A percentile compares a stretch with the other conserved stretches of the same genome.
Conservation (phyloP, 2,888 invertebrate genomes). For the Noctua pronuba region DNA sequence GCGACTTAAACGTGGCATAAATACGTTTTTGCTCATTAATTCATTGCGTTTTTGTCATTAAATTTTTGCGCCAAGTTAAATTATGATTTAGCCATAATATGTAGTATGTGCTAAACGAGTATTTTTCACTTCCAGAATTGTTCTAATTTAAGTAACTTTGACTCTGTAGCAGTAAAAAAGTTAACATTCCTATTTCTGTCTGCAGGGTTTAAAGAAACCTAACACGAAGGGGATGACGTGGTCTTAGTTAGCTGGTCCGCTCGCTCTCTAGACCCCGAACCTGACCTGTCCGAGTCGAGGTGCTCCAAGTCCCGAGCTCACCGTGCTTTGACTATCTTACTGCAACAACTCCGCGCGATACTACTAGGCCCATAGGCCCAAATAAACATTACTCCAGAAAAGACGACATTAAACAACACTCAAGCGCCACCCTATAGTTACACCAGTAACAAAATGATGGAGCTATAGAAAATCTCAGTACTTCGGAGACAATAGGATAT, state of each 20-base stretch:
- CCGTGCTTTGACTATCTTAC: no score
- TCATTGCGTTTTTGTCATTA: no score
- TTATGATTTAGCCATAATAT: not conserved
- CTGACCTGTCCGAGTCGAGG: no score
- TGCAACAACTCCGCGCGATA: no score
- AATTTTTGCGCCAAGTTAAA: no score
- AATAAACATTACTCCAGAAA: not conserved
- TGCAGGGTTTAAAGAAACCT: no score
- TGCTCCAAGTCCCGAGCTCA: no score
- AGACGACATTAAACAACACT: not conserved
- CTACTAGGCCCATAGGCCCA: not conserved
- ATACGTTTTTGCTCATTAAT: not conserved
- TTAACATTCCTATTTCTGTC: no score
- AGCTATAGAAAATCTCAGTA: slow-evolving; percentile 25
- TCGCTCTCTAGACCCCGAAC: no score
- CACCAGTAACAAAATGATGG: slow-evolving; percentile 2
- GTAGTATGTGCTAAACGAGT: not conserved
- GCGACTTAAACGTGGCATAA: not conserved
- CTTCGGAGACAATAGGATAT: slow-evolving; percentile 31
- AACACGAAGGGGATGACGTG: no score
- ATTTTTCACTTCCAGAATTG: not conserved
- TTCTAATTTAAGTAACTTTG: not conserved
- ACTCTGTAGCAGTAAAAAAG: not conserved
- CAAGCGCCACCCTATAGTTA: not conserved
- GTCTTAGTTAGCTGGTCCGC: no score